Base-by-base conservation (phyloP, 2,797 vertebrate species). In the Glossophaga mutica region DNA sequence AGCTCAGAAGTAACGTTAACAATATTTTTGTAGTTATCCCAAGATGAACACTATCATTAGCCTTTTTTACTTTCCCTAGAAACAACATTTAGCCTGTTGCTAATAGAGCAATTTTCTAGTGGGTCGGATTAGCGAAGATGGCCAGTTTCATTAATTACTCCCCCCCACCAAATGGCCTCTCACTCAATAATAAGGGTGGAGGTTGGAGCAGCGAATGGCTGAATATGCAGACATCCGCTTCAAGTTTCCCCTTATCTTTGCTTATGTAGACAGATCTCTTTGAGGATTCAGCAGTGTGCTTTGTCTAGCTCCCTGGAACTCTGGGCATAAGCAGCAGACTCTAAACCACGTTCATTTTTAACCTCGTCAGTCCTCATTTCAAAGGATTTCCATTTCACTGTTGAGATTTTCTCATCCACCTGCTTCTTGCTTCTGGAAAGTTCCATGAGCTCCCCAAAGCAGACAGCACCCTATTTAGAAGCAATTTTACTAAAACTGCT, bases 401-500 rank as follows among this genome's bases (percentile, higher is more conserved):
- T 48, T 87, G 71, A 94, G 73, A 85, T 84, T 73, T 32, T 92
- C 77, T 42, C 73, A 90, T 42, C 32, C 29, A 91, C 65, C 71
- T 91, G 39, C 5, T 84, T 92, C 48, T 83, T 68, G 10, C 70
- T 94, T 94, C 94, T 83, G 83, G 79, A 97, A 96, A 87, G 83
- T 95, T 97, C 85, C 29, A 29, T 14, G 67, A 87, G 22, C 78
- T 18, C 57, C 48, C 32, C 73, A 32, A 24, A 82, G 34, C 76
- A 85, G 70, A 89, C 1, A 87, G 42, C 34, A 79, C 37, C 68
- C 18, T 24, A 90, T 87, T 90, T 91, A 90, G 83, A 48, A 84
- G 42, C 87, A 91, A 81, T 68, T 92, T 88, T 88, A 86, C 57
- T 32, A 76, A 97, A 94, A 79, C 37, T 94, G 97, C 96, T 98